Evolutionary conservation across 2,888 invertebrate species (phyloP).

Genomic region (Eretmocerus hayati): DNA sequence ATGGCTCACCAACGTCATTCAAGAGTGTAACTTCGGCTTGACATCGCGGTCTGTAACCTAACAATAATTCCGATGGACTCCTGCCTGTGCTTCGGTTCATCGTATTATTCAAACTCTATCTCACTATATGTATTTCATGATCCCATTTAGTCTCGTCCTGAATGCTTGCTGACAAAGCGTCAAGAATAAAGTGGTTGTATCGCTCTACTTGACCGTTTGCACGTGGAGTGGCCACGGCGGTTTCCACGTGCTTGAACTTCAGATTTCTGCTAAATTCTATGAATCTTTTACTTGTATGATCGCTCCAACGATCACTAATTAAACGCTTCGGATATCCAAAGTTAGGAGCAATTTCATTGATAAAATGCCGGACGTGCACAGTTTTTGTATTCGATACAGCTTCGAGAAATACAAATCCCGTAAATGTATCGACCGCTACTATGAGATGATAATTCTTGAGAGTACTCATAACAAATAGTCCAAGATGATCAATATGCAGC

Average conservation of each 20-base stretch:
- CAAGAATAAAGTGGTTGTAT: slow-evolving; percentile 26
- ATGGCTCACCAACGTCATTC: not conserved
- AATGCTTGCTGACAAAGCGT: slow-evolving; percentile 22
- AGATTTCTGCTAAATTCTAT: slow-evolving; percentile 6
- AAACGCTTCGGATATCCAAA: slow-evolving; percentile 1
- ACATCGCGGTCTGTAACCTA: not conserved
- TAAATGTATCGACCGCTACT: not conserved
- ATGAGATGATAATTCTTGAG: slow-evolving; percentile 9
- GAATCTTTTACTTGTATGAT: slow-evolving; percentile 17
- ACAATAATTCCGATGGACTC: slow-evolving; percentile 14
- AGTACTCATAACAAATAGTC: slow-evolving; percentile 19
- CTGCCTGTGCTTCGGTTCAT: slow-evolving; percentile 22
- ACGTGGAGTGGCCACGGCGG: slow-evolving; percentile 30
- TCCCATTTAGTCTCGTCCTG: slow-evolving; percentile 25
- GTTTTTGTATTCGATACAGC: not conserved
- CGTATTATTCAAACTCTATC: slow-evolving; percentile 26
- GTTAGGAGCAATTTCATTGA: not conserved
- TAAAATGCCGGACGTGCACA: not conserved
- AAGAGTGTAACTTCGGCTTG: not conserved
- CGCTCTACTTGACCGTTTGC: slow-evolving; percentile 32
- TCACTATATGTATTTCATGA: slow-evolving; percentile 22
- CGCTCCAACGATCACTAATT: slow-evolving; percentile 18
- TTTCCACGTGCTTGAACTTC: slow-evolving; percentile 25
- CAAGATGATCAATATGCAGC: slow-evolving; percentile 20
- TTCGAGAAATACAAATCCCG: not conserved